Percentiles rank a stretch among this genome's conserved stretches.
These are phyloP conservation scores for Lasioglossum pauxillum DNA, from an alignment of 2,888 invertebrate species.

Conservation along the genomic window DNA sequence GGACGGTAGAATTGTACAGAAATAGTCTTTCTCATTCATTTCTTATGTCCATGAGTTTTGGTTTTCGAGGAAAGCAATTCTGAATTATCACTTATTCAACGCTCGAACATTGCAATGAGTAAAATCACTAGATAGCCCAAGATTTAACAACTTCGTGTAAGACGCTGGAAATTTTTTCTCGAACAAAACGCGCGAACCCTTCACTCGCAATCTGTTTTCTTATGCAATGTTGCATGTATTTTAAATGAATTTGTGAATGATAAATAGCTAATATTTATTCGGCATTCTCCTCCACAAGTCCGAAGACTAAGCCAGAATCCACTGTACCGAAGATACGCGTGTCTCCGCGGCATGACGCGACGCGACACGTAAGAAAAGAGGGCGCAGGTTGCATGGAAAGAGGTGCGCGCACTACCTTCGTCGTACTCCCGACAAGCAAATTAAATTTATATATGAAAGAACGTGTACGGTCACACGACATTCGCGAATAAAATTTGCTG, in stretches of 20 bases:
- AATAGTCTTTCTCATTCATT: no score
- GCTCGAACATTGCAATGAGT: no score
- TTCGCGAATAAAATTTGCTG: constrained; percentile 9
- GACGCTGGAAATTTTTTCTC: neutral
- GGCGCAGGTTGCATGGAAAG: constrained; percentile 8
- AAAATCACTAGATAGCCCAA: no score
- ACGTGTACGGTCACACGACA: constrained; percentile 16
- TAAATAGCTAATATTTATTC: neutral
- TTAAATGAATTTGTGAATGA: neutral
- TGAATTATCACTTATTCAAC: no score
- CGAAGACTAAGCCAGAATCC: neutral
- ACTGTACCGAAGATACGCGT: neutral
- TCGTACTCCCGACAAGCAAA: constrained; percentile 33
- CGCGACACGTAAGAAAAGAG: neutral
- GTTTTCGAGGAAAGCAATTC: no score
- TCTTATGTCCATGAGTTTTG: no score
- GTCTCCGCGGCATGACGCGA: neutral
- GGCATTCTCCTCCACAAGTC: neutral
- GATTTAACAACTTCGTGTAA: neutral
- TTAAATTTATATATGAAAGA: constrained; percentile 49
- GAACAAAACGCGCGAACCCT: neutral
- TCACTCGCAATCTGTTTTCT: neutral
- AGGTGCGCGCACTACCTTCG: constrained; percentile 13
- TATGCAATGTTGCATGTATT: neutral
- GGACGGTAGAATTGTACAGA: no score